Conservation (phyloP, 2,797 vertebrate species). For the Oryzias sinensis region DNA sequence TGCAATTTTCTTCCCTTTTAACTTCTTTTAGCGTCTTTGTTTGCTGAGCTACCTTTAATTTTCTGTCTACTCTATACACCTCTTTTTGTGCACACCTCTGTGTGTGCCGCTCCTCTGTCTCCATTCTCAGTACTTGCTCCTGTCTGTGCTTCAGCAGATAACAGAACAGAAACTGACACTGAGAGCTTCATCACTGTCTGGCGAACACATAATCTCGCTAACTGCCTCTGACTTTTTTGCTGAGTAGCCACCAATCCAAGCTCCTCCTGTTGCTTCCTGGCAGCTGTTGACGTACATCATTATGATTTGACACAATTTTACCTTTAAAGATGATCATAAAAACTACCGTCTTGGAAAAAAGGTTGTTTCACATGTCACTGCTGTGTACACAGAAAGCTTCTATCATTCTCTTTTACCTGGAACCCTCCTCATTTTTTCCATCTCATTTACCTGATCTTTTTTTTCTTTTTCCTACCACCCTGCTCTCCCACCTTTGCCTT, state of each 20-base stretch:
- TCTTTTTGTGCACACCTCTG: conserved; percentile 1
- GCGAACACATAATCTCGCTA: conserved; percentile 25
- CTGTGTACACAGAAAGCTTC: conserved; percentile 9
- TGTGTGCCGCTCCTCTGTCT: conserved; percentile 3
- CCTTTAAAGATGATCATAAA: not conserved
- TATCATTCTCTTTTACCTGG: not conserved
- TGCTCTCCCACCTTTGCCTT: conserved; percentile 12
- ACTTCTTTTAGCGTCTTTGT: not conserved
- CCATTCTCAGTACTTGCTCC: conserved; percentile 11
- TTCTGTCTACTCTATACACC: not conserved
- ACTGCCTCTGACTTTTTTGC: not conserved
- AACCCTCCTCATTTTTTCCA: conserved; percentile 6
- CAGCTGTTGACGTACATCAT: conserved; percentile 3
- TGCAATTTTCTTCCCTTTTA: not conserved
- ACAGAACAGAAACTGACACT: conserved; percentile 48
- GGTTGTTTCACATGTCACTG: conserved; percentile 1
- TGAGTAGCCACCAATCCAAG: conserved; percentile 10
- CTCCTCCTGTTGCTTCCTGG: not conserved
- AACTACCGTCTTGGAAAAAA: not conserved
- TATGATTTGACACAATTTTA: not conserved
- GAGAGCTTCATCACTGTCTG: conserved; percentile 55
- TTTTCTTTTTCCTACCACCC: not conserved
- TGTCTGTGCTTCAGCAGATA: conserved; percentile 35
- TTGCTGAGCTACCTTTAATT: not conserved
- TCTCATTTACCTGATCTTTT: conserved; percentile 4